phyloP scores from a whole-genome alignment of 2,797 vertebrate species.

The Malacoraja senta region DNA sequence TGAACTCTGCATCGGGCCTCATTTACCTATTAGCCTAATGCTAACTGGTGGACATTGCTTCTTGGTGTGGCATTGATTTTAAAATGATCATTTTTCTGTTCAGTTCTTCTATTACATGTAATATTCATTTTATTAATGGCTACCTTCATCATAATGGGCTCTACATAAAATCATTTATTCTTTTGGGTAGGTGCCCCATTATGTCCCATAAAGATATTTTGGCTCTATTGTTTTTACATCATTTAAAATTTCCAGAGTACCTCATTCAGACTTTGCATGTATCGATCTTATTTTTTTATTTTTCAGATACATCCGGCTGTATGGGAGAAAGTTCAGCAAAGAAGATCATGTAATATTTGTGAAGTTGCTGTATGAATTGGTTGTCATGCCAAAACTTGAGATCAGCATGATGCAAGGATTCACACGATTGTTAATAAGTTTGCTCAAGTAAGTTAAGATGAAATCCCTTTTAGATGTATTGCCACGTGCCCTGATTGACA shows the following conservation, averaged over 20 bases:
- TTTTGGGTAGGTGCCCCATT: not conserved
- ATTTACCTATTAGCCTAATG: not conserved
- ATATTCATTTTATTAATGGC: not conserved
- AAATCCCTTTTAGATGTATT: not conserved
- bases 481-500: not conserved
- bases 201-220: not conserved
- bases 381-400: conserved; percentile 86
- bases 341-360: conserved; percentile 96
- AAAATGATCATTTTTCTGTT: not conserved
- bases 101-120: too few species aligned
- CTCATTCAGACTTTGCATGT: not conserved
- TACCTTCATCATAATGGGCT: not conserved
- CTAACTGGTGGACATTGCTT: not conserved
- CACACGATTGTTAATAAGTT: conserved; percentile 84
- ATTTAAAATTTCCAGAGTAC: not conserved
- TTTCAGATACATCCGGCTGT: conserved; percentile 84
- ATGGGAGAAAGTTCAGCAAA: conserved; percentile 94
- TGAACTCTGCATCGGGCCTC: not conserved
- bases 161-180: not conserved
- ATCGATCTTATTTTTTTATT: conserved; percentile 39
- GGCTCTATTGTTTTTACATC: not conserved
- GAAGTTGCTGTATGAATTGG: conserved; percentile 87
- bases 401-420: conserved; percentile 98
- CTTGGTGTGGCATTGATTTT: not conserved
- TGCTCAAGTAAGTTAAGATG: conserved; percentile 78